Base-by-base conservation (phyloP, 2,113 vertebrate genomes). In the Myotis brandtii region DNA sequence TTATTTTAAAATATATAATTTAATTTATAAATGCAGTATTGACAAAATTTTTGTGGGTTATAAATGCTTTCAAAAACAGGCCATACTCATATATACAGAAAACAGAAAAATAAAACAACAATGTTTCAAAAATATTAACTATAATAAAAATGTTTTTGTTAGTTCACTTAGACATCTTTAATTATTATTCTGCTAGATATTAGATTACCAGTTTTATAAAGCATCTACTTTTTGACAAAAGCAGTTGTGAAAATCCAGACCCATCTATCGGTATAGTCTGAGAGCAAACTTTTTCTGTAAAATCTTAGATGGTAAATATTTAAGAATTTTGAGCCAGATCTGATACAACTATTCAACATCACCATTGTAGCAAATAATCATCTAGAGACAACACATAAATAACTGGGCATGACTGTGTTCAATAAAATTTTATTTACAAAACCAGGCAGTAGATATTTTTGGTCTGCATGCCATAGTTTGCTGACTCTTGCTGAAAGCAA, bases 371-470 rank as follows among this genome's bases (percentile, higher is more conserved):
- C 8, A 75, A 56, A 50, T 46, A 56, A 69, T 56, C 14, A 90
- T 34, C n/a, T n/a, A 77, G 5, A 92, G 27, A 73, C 14, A 85
- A 43, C 9, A 91, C 6, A 18, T 54, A 80, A 81, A 54, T 80
- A 86, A 81, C 34, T 70, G 16, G 25, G 16, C 9, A 76, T 43
- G 12, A 21, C 18, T 40, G 16, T 56, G 25, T 83, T 90, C 40
- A 56, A 43, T 93, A 83, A 89, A 91, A 75, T 54, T 25, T 56
- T 83, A 79, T 67, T 93, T 92, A 86, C 20, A 86, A 80, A 93
- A 80, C 54, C 18, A 81, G 30, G 43, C 72, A 72, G 32, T 54
- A n/a, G 73, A 6, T 86, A 72, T 75, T 81, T 93, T 32, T 9
- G 75, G 76, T 1, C 17, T n/a, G 9, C 1, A 27, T 21, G 13